Base-by-base conservation (phyloP, 1,140 invertebrate genomes). In the Caenorhabditis briggsae region DNA sequence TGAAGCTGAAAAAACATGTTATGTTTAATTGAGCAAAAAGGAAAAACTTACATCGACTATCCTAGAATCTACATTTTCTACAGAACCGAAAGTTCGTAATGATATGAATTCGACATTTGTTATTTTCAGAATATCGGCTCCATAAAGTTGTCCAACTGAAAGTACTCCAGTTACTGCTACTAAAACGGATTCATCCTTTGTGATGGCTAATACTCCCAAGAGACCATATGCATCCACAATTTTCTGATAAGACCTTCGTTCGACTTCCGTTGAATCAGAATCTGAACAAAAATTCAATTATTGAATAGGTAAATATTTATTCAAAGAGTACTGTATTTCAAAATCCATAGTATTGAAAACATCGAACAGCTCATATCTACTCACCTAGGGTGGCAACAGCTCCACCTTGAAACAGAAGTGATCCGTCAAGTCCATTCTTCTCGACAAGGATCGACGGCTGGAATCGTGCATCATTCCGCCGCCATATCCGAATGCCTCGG, bases 111-210 rank as follows among this genome's bases (percentile, higher is more conserved):
- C 82, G 9, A 90, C 90, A 46, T 89, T 88, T 14, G 89, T 90
- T 25, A 92, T 88, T 78, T 83, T 83, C 16, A 87, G 70, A 56
- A 92, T 88, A 61, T 92, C 91, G 56, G 86, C 85, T 65, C 86
- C 88, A 83, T 92, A 88, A 18, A 92, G 58, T 78, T 92, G 87
- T 23, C 91, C 91, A 18, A 92, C 91, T n/a, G 92, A 92, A 23
- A 92, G 48, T 20, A 90, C 91, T 12, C 88, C 90, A 7, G 90
- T 92, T 2, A 92, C 86, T 12, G 91, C 33, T 8, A 92, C 87
- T 9, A 92, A 74, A 59, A 91, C 90, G 16, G 87, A 58, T 55
- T 92, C 90, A 59, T 83, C 90, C 82, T 59, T 53, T 43, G 82
- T 86, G 2, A 92, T 58, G 58, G 87, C 61, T 8, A 92, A 82